phyloP scores from a whole-genome alignment of 2,797 vertebrate species.

The Spinus olivaceus region DNA sequence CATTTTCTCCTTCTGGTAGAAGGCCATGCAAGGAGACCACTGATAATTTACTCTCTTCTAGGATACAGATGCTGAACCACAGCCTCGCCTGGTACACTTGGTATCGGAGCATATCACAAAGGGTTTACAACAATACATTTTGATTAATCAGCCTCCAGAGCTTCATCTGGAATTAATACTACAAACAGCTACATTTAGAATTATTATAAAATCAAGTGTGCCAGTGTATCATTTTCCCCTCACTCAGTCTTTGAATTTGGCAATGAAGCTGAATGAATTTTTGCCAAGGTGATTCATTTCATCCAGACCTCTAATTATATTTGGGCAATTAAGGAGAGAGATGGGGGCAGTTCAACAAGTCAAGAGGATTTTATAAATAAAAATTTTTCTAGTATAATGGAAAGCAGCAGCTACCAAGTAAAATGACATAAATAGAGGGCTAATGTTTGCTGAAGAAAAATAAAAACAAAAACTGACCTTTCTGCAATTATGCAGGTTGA shows the following conservation, averaged over 20 bases:
- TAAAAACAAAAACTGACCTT: neutral
- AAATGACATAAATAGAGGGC: neutral
- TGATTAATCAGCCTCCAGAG: neutral
- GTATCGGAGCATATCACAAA: neutral
- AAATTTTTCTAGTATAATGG: neutral
- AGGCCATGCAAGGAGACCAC: neutral
- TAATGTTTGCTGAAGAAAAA: neutral
- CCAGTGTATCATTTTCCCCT: neutral
- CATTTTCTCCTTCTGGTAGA: neutral
- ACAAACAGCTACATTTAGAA: neutral
- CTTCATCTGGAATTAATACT: constrained; percentile 6
- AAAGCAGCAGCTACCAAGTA: neutral
- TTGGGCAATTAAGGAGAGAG: constrained; percentile 25
- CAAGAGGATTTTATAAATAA: constrained; percentile 37
- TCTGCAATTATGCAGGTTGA: neutral
- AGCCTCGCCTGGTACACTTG: neutral
- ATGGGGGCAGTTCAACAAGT: constrained; percentile 10
- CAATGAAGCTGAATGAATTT: constrained; percentile 9
- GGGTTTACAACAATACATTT: constrained; percentile 2
- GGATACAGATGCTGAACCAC: neutral
- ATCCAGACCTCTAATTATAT: constrained; percentile 33
- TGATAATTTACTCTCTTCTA: neutral
- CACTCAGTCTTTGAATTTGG: neutral
- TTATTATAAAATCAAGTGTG: neutral
- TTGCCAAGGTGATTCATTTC: constrained; percentile 34